Base-by-base conservation (phyloP, 2,888 invertebrate genomes). In the Aromia moschata region DNA sequence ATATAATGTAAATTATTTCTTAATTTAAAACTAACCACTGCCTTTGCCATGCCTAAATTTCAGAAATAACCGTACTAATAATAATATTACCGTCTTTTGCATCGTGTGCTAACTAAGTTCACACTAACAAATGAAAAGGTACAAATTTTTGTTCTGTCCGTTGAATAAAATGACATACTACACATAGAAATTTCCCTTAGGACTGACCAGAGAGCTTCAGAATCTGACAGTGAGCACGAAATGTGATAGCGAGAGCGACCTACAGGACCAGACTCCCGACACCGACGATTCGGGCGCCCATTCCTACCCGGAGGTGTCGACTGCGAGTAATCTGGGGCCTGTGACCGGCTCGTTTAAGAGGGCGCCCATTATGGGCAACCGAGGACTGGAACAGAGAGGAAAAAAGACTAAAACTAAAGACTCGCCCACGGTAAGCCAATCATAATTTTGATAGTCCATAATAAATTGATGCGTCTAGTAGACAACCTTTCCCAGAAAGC, bases 231-330 rank as follows among this genome's bases (percentile, higher is more conserved):
- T 81, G 11, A 81, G 82, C 69, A 82, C 82, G n/a, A 82, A 82
- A 70, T 83, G 83, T 31, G 85, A 84, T 68, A 90, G 90, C 41
- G 92, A 92, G 77, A 89, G 87, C 66, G 89, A 89, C 69, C 79
- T 86, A 64, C 86, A 86, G 68, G 89, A 89, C 75, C 87, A 85
- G 70, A 88, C 89, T 41, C 88, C 89, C 2, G 91, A 91, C 79
- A 90, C 91, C 2, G 91, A 91, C 76, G 90, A 89, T 78, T 87
- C 87, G 1, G 84, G 83, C 9, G 83, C 83, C 7, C 84, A 81
- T 75, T 84, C 83, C 12, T 82, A 82, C 67, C 82, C 82, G 17
- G 82, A 80, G 75, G 76, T 78, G 37, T 82, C 73, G 79, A 81
- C 81, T 43, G 75, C 83, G 70, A 76, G 80, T 64, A 81, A 84